These are phyloP conservation scores for Halichondria panicea DNA, from an alignment of 37 sponge, comb jelly and placozoan genomes.

Conservation along the genomic window DNA sequence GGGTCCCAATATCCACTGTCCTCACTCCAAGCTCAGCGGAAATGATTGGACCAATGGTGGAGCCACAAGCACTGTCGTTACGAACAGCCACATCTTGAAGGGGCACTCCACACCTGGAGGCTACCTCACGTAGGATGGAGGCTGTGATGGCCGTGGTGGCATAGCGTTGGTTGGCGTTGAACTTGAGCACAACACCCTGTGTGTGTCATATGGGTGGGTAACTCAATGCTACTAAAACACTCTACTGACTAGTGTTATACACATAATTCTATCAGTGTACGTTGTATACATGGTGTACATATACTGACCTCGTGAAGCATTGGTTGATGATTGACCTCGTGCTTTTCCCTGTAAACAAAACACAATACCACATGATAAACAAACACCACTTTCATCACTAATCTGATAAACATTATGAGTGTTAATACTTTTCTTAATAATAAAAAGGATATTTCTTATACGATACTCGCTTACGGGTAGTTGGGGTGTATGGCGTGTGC, in stretches of 20 bases:
- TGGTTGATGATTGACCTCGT: conserved; percentile 83
- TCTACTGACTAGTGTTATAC: background rate
- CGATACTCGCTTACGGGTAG: conserved; percentile 58
- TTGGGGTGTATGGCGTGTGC: conserved; percentile 97
- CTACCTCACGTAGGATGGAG: conserved; percentile 74
- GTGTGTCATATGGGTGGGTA: background rate
- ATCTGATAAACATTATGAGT: too few relatives aligned
- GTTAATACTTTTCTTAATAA: too few relatives aligned
- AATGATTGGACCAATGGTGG: conserved; percentile 94
- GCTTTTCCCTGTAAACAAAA: conserved; percentile 67
- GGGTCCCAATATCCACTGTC: conserved; percentile 89
- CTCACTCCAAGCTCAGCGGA: conserved; percentile 89
- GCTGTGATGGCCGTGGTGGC: conserved; percentile 93
- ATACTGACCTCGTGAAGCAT: conserved; percentile 71
- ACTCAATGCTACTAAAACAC: background rate
- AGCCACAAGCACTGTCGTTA: conserved; percentile 95
- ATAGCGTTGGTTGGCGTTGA: conserved; percentile 92
- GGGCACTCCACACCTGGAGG: conserved; percentile 56
- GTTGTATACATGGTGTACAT: background rate
- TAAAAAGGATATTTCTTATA: background rate
- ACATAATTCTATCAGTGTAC: background rate
- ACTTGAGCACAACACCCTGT: conserved; percentile 85
- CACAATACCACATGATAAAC: background rate
- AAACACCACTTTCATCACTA: background rate
- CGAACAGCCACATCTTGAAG: conserved; percentile 89